These are phyloP conservation scores for Erebia epiphron DNA, from an alignment of 2,888 invertebrate genomes.

Conservation along the genomic window DNA sequence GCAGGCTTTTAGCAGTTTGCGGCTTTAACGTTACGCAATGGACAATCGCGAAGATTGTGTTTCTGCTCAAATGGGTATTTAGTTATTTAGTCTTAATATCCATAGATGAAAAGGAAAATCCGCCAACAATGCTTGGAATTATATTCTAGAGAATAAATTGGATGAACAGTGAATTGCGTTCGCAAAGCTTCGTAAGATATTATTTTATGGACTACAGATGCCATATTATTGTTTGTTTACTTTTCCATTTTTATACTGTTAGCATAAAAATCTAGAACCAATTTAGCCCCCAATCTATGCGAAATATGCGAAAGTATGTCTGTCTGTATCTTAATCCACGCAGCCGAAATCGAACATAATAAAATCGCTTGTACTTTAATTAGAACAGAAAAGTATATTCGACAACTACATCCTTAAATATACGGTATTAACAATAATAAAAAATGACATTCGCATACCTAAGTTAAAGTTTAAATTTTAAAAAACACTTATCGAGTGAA, in stretches of 20 bases:
- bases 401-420: too few species aligned
- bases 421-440: too few species aligned
- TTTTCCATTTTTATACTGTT: too few species aligned
- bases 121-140: too few species aligned
- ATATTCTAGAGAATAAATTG: neutral
- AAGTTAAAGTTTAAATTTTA: neutral
- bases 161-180: neutral
- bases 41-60: constrained; percentile 21
- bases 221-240: neutral
- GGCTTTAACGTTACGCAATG: constrained; percentile 31
- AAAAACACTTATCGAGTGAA: constrained; percentile 5
- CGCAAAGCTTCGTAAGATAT: neutral
- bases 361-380: too few species aligned
- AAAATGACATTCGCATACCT: neutral
- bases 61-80: constrained; percentile 23
- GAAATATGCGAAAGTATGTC: too few species aligned
- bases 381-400: too few species aligned
- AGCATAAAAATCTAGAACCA: too few species aligned
- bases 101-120: neutral
- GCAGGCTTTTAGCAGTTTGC: constrained; percentile 25
- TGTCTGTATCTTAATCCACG: too few species aligned
- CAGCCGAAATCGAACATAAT: too few species aligned
- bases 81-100: constrained; percentile 7
- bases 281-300: too few species aligned
- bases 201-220: neutral